Percentiles rank a stretch among this genome's conserved stretches.
phyloP scores from a whole-genome alignment of 2,797 vertebrate species.

The Threskiornis aethiopicus region DNA sequence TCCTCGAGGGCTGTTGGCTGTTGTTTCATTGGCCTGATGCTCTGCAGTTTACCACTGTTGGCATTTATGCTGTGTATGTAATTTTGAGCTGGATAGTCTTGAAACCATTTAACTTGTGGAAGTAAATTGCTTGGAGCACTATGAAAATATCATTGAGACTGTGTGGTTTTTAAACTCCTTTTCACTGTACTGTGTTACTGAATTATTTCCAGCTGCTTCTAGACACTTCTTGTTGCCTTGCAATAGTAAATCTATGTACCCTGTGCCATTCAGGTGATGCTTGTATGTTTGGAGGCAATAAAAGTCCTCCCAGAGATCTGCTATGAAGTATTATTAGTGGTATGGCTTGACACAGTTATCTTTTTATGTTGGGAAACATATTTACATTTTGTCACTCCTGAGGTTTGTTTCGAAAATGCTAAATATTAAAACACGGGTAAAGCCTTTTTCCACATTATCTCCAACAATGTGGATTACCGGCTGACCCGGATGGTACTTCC shows the following conservation, averaged over 20 bases:
- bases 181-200: slow-evolving; percentile 67
- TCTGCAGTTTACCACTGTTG: slow-evolving; percentile 58
- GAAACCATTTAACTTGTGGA: slow-evolving; percentile 81
- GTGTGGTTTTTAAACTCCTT: slow-evolving; percentile 82
- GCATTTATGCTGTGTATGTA: slow-evolving; percentile 60
- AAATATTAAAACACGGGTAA: not conserved
- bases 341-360: not conserved
- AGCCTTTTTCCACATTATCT: not conserved
- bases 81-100: slow-evolving; percentile 79
- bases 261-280: slow-evolving; percentile 26
- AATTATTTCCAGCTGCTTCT: slow-evolving; percentile 89
- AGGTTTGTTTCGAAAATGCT: not conserved
- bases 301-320: not conserved
- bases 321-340: not conserved
- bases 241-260: slow-evolving; percentile 25
- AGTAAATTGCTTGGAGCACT: slow-evolving; percentile 83
- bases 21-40: slow-evolving; percentile 58
- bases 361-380: not conserved
- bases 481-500: not conserved
- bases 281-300: not conserved
- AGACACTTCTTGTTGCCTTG: slow-evolving; percentile 59
- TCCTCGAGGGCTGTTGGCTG: slow-evolving; percentile 56
- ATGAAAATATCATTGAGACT: slow-evolving; percentile 80
- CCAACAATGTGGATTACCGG: not conserved
- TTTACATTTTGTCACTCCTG: not conserved